Evolutionary conservation across 2,888 invertebrate genomes (phyloP).

Genomic region (Meiosimyza decipiens): DNA sequence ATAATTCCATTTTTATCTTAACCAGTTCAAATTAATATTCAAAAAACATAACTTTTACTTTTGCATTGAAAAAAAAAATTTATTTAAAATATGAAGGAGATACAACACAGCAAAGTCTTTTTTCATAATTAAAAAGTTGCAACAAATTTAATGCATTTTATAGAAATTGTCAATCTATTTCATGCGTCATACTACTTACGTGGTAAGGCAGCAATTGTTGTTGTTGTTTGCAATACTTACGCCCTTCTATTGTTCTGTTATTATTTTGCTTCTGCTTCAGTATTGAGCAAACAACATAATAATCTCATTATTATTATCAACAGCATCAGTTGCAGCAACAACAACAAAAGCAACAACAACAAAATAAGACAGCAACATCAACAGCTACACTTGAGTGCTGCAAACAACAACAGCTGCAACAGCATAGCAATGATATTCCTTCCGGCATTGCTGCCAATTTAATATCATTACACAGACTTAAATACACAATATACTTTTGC

Average conservation of each 20-base stretch:
- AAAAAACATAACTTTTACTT: no score
- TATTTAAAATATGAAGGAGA: neutral
- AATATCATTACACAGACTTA: conserved; percentile 19
- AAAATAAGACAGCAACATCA: conserved; percentile 1
- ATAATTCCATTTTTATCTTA: no score
- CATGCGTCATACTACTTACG: neutral
- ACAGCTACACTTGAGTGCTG: conserved; percentile 7
- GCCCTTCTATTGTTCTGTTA: no score
- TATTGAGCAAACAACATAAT: conserved; percentile 16
- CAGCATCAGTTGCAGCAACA: conserved; percentile 9
- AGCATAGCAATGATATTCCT: conserved; percentile 28
- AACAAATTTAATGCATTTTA: neutral
- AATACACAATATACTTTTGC: conserved; percentile 7
- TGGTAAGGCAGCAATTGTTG: no score
- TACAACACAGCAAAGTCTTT: neutral
- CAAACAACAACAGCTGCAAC: neutral
- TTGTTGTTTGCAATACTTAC: no score
- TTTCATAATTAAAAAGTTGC: neutral
- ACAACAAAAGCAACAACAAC: conserved; percentile 6
- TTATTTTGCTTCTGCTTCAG: no score
- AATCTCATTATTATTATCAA: conserved; percentile 28
- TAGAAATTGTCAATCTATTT: neutral
- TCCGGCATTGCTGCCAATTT: conserved; percentile 29
- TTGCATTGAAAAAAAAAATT: no score
- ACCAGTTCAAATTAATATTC: no score